A percentile compares a stretch with the other conserved stretches of the same genome.
phyloP scores from a whole-genome alignment of 2,113 vertebrate species.

The Saguinus imperator region DNA sequence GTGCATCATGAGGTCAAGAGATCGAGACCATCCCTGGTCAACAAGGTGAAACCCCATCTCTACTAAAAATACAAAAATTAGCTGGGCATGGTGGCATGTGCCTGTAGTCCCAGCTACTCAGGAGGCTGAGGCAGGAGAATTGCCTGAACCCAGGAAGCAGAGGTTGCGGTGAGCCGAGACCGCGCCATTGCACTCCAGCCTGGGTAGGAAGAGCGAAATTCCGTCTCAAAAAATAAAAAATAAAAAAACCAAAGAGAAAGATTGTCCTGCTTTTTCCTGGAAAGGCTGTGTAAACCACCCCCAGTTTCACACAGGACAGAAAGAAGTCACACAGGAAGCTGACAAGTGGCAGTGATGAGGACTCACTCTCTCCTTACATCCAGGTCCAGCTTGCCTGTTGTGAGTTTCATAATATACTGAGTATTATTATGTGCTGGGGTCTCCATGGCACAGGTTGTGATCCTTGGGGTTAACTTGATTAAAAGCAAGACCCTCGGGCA shows the following conservation, averaged over 20 bases:
- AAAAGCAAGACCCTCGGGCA: neutral
- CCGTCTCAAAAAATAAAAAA: no score
- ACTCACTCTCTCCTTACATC: neutral
- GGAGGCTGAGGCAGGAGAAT: no score
- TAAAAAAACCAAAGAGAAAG: conserved; percentile 46
- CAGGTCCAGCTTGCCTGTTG: neutral
- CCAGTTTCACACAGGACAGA: neutral
- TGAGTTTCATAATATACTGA: neutral
- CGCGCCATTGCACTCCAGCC: no score
- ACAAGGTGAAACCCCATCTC: no score
- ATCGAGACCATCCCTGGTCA: no score
- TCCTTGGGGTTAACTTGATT: neutral
- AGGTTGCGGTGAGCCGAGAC: no score
- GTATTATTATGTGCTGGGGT: neutral
- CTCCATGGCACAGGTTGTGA: neutral
- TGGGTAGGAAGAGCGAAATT: no score
- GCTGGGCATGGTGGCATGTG: no score
- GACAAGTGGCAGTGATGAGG: neutral
- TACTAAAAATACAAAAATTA: no score
- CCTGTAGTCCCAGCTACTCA: no score
- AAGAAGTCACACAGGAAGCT: neutral
- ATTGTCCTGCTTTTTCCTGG: neutral
- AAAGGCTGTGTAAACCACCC: neutral
- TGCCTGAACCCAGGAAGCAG: no score
- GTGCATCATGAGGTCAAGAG: no score